Base-by-base conservation (phyloP, 1,140 invertebrate genomes). In the Myzus persicae region DNA sequence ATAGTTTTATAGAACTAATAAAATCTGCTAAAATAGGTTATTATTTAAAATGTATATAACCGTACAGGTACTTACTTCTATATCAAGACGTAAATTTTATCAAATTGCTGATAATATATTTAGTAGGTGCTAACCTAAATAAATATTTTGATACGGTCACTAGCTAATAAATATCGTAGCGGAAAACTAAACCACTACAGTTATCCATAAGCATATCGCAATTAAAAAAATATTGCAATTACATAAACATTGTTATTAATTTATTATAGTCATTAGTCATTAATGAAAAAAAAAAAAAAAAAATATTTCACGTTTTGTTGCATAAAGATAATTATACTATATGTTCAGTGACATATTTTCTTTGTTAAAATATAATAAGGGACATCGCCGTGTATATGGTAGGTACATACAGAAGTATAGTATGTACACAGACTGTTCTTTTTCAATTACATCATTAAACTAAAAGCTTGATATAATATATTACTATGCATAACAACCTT, bases 391-490 rank as follows among this genome's bases (percentile, higher is more conserved):
- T n/a, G n/a, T n/a, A n/a, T n/a, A n/a, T n/a, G n/a, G n/a, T n/a
- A n/a, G n/a, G n/a, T 14, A n/a, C 31, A 76, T 76, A n/a, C 36
- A 76, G 14, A 76, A 14, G 22, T 51, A 51, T 6, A 76, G 11
- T 59, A 11, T 31, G 24, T 59, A n/a, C 11, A n/a, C 31, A 76
- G 18, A 5, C 31, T 18, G 59, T 76, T 76, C 9, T 67, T 67
- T n/a, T 76, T n/a, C 31, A 76, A n/a, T n/a, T n/a, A 76, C 14
- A 76, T n/a, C 31, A 76, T 76, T 18, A 6, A 76, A 76, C n/a
- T 67, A n/a, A 76, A 76, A 76, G n/a, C 59, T 76, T 76, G 31
- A 76, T 67, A n/a, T 76, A 76, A 76, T 76, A n/a, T 76, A 76
- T 0, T 14, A 5, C 11, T n/a, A n/a, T 31, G n/a, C 59, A 76